Evolutionary conservation across 2,888 invertebrate genomes (phyloP), one percentile per base, ranked within the genome.

Genomic region (Onthophagus sagittarius): DNA sequence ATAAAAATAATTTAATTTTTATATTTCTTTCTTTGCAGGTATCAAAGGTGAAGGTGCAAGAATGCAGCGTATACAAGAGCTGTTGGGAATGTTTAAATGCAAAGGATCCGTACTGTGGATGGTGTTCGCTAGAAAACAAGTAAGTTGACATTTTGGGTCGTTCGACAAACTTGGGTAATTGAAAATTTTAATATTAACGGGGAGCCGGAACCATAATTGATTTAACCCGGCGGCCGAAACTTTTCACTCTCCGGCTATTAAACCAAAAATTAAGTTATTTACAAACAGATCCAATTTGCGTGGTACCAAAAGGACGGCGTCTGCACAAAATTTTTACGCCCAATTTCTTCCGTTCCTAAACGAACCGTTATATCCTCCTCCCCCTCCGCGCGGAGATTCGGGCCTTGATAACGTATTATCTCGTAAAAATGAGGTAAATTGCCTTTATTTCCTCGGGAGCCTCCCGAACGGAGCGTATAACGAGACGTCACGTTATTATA

Each of bases 41-140:
- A 77, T 94, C 95, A 72, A 96, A 97, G 88, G 95, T 97, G 77
- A 95, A 96, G 86, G 96, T 97, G 78, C 96, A 96, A 85, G 96
- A 97, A 86, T 97, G 97, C 86, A 92, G 93, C 81, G 93, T 95
- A 74, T 96, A 96, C 86, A 92, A 92, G 85, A 95, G 94, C 74
- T 97, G 97, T 85, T 91, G 93, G 86, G 94, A 94, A 81, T 98
- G 97, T 86, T 90, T 98, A 77, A 95, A 94, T 80, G 96, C 96
- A 77, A 94, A 94, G 85, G 97, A 98, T 88, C 98, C 98, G 0
- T 98, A 97, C 85, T 98, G 98, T 86, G 98, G 98, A 76, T 98
- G 98, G 98, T 98, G 98, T 88, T 96, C 96, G 62, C 87, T 97
- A 79, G 97, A 97, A 86, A 97, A 97, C 87, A 97, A 96, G 89